Percentiles rank a stretch among this genome's conserved stretches.
These are phyloP conservation scores for Araneus ventricosus DNA, from an alignment of 1,140 invertebrate genomes.

Conservation along the genomic window DNA sequence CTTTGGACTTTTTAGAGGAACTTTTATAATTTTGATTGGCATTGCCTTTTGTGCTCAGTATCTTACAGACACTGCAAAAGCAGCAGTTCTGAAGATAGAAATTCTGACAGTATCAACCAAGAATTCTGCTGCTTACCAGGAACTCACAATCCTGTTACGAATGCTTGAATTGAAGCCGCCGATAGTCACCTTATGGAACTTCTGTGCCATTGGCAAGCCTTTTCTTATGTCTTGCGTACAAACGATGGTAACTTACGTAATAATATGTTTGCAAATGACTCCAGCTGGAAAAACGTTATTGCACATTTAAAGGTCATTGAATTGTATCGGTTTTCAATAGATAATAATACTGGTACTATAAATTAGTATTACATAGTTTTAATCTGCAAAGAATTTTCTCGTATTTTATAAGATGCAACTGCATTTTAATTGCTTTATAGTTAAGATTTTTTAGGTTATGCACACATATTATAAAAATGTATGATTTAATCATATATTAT, in stretches of 20 bases:
- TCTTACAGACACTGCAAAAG: background rate
- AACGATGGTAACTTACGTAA: constrained; percentile 58
- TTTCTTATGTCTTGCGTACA: constrained; percentile 61
- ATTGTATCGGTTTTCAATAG: no score
- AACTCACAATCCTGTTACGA: background rate
- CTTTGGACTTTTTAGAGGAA: constrained; percentile 51
- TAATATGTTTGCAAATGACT: constrained; percentile 54
- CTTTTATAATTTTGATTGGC: constrained; percentile 19
- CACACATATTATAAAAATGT: no score
- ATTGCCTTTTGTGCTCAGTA: constrained; percentile 47
- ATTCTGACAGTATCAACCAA: background rate
- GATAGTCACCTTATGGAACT: constrained; percentile 44
- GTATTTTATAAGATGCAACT: no score
- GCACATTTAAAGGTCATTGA: constrained; percentile 11
- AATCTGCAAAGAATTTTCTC: no score
- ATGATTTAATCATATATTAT: no score
- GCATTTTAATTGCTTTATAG: no score
- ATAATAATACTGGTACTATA: no score
- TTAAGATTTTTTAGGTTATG: no score
- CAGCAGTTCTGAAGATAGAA: background rate
- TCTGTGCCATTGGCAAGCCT: constrained; percentile 36
- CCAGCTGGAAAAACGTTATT: constrained; percentile 2
- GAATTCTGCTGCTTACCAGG: constrained; percentile 1
- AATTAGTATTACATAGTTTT: no score
- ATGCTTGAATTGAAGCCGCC: constrained; percentile 30